Base-by-base conservation (phyloP, 2,797 vertebrate species). In the Micromesistius poutassou region DNA sequence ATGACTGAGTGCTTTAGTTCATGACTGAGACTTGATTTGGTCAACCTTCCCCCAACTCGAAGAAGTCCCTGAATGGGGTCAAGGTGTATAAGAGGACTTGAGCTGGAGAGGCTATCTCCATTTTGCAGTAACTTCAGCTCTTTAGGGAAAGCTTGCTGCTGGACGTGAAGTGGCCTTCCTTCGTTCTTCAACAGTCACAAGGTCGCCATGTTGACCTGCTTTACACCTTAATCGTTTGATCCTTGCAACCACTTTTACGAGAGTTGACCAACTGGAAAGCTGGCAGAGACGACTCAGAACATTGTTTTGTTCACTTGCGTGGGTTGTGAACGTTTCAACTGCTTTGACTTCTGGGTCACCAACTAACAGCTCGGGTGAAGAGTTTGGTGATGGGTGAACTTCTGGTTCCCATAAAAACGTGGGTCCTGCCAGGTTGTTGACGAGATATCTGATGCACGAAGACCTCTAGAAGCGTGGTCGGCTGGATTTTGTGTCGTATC, bases 321-420 rank as follows among this genome's bases (percentile, higher is more conserved):
- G 5, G 0, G 50, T 79, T 16, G n/a, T 1, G 76, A 77, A 4
- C 0, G 8, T 4, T 5, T 83, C 73, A 42, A 77, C 16, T 4
- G 73, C 4, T 5, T 78, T 84, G 0, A 87, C 77, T 12, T 87
- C 84, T 2, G 84, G 82, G 28, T 86, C 83, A 35, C 84, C 77
- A n/a, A 87, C 76, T 0, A 86, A 12, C 9, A 86, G 9, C 0
- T 84, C 74, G 0, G 62, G 30, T 2, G 80, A 3, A 9, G 40
- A 0, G 1, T 6, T 74, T 3, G 62, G 30, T 77, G 10, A 25
- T 5, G 4, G 14, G 9, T 1, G 10, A 7, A 38, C 38, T 38
- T 85, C 82, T 30, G 30, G 25, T 30, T 71, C 14, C 70, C 70
- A 71, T 12, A 38, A 30, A 31, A 71, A 71, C 16, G 12, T 30